Evolutionary conservation across 2,113 vertebrate species (phyloP).

Genomic region (Tympanuchus pallidicinctus): DNA sequence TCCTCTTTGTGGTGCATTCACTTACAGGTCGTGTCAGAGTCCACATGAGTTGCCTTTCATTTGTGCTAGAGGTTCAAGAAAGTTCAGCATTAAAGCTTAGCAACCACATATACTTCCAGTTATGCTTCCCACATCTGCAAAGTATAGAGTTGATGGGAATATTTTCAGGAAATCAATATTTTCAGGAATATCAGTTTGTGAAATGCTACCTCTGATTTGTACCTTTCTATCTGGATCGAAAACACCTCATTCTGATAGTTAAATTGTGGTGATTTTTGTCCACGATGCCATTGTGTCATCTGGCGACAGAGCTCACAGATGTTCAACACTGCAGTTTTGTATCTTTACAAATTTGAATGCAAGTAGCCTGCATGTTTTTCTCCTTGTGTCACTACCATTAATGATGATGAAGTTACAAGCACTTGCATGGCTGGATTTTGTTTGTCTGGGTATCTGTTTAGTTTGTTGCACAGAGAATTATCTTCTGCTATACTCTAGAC

Average conservation of each 20-base stretch:
- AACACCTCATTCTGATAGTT: neutral
- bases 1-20: neutral
- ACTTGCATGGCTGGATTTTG: neutral
- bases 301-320: neutral
- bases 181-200: neutral
- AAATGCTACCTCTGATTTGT: neutral
- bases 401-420: neutral
- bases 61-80: neutral
- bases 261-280: neutral
- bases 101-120: fast-evolving
- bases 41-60: fast-evolving
- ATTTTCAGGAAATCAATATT: neutral
- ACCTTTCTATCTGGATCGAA: neutral
- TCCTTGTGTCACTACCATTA: neutral
- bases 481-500: neutral
- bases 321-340: neutral
- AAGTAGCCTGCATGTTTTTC: neutral
- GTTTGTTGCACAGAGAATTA: neutral
- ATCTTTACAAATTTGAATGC: neutral
- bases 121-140: neutral
- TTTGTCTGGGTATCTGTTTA: neutral
- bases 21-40: neutral
- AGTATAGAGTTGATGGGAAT: neutral
- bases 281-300: neutral
- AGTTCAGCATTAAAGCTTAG: neutral